phyloP scores from a whole-genome alignment of 2,113 vertebrate species.

The Sapajus apella region DNA sequence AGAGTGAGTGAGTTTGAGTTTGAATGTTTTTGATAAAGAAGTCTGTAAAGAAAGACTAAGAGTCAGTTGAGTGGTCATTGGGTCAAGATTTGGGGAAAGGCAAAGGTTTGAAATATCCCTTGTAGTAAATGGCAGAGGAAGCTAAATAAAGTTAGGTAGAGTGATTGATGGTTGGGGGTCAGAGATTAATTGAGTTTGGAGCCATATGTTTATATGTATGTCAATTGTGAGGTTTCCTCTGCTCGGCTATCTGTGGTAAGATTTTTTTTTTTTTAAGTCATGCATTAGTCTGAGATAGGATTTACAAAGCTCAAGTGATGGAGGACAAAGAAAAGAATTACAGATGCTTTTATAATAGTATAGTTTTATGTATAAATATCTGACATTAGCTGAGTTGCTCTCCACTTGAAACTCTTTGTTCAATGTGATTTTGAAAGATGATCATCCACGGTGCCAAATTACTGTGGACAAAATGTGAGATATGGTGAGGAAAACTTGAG shows the following conservation, averaged over 20 bases:
- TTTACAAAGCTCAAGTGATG: not conserved
- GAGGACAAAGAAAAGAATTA: not conserved
- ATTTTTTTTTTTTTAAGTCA: not conserved
- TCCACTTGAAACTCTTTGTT: not conserved
- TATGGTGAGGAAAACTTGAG: not conserved
- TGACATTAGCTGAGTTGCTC: not conserved
- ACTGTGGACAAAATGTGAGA: not conserved
- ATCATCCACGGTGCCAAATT: not conserved
- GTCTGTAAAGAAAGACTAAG: not conserved
- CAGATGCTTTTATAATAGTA: not conserved
- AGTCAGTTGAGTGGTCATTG: not conserved
- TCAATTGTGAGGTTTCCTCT: not conserved
- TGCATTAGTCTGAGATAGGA: not conserved
- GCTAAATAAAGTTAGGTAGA: not conserved
- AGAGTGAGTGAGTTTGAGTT: not conserved
- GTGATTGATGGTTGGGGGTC: not conserved
- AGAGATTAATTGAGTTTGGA: not conserved
- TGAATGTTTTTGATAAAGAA: slow-evolving; percentile 23
- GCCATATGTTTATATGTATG: not conserved
- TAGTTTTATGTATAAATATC: not conserved
- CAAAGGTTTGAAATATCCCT: not conserved
- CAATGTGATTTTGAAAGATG: not conserved
- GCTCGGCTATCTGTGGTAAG: not conserved
- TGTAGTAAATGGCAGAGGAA: not conserved
- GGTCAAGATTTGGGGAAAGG: not conserved